phyloP scores from a whole-genome alignment of 2,888 invertebrate genomes.

The Seladonia tumulorum region DNA sequence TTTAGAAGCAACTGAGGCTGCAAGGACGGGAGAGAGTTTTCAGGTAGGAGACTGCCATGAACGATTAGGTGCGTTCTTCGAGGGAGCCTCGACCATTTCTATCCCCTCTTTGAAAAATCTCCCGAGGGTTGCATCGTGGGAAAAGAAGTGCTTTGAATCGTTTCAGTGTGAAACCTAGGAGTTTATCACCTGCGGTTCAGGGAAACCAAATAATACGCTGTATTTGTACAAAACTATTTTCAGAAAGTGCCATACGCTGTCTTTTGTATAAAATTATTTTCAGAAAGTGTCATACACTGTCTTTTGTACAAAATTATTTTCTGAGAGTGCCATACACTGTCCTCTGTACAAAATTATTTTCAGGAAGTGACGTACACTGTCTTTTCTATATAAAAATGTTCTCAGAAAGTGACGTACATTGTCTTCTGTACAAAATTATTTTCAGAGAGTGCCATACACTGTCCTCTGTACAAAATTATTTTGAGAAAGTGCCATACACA shows the following conservation, averaged over 20 bases:
- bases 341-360: no score
- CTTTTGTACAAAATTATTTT: no score
- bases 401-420: no score
- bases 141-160: neutral
- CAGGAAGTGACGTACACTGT: no score
- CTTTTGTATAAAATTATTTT: neutral
- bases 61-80: constrained; percentile 3
- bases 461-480: no score
- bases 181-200: neutral
- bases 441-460: no score
- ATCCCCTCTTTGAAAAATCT: neutral
- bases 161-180: neutral
- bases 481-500: no score
- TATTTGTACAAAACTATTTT: no score
- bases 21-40: neutral
- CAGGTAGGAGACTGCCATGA: constrained; percentile 33
- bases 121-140: neutral
- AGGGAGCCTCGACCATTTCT: neutral
- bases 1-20: constrained; percentile 7
- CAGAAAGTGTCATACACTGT: neutral
- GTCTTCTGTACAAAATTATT: no score
- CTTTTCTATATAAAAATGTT: no score
- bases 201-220: neutral
- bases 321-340: no score
- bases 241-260: no score